phyloP scores from a whole-genome alignment of 2,888 invertebrate species.

The Vandiemenella viatica region DNA sequence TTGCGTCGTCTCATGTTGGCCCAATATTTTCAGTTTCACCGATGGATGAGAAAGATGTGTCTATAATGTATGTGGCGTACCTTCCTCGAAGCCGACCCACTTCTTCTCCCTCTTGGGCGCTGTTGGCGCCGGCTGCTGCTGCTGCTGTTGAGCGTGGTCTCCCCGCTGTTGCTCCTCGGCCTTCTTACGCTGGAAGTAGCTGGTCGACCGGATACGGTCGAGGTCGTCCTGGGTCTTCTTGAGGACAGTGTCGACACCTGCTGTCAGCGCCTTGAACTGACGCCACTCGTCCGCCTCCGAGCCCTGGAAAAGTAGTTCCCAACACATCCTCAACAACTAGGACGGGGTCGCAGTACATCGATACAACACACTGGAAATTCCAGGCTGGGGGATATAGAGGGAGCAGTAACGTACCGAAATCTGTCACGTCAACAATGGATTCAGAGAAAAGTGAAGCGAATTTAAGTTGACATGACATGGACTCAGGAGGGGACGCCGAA shows the following conservation, averaged over 20 bases:
- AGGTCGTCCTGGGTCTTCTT: conserved; percentile 84
- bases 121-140: not conserved
- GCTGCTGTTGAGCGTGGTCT: not conserved
- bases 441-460: too few species aligned
- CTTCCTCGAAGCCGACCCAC: conserved; percentile 24
- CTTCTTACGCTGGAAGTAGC: conserved; percentile 65
- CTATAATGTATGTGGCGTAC: conserved; percentile 4
- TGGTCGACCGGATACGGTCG: conserved; percentile 80
- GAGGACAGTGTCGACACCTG: conserved; percentile 76
- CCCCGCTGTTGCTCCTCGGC: conserved; percentile 14
- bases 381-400: too few species aligned
- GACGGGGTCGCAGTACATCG: too few species aligned
- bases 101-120: conserved; percentile 21
- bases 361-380: too few species aligned
- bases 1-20: too few species aligned
- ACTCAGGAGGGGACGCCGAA: too few species aligned
- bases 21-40: too few species aligned
- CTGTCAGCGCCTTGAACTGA: conserved; percentile 79
- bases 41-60: too few species aligned
- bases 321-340: too few species aligned
- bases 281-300: conserved; percentile 75
- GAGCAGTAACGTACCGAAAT: too few species aligned
- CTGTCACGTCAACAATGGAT: too few species aligned
- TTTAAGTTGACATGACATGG: too few species aligned
- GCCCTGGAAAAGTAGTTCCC: conserved; percentile 22